Evolutionary conservation across 2,113 vertebrate species (phyloP).

Genomic region (Cranoglanis bouderius): DNA sequence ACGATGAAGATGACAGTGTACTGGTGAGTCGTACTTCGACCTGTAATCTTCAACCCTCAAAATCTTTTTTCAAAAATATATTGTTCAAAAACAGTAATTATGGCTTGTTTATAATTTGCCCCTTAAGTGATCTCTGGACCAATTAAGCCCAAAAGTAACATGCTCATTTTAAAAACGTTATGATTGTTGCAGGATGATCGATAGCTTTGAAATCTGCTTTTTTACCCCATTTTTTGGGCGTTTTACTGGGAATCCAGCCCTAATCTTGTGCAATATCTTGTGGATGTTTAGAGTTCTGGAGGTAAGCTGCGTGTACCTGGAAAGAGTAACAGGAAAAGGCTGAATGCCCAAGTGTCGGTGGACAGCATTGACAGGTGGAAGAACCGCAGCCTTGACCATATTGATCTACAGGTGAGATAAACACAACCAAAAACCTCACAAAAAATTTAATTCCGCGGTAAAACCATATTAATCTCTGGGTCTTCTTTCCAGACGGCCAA

Average conservation of each 20-base stretch:
- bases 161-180: not conserved
- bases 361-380: conserved; percentile 83
- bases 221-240: not conserved
- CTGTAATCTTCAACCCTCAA: not conserved
- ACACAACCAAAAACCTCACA: not conserved
- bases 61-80: not conserved
- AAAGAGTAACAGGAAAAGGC: conserved; percentile 83
- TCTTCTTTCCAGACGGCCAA: conserved; percentile 76
- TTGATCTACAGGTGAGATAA: conserved; percentile 71
- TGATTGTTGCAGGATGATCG: not conserved
- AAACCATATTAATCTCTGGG: not conserved
- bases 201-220: not conserved
- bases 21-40: conserved; percentile 64
- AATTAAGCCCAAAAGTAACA: not conserved
- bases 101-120: not conserved
- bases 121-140: not conserved
- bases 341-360: conserved; percentile 82
- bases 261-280: not conserved
- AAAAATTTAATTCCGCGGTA: not conserved
- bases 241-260: not conserved
- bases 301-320: conserved; percentile 79
- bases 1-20: conserved; percentile 82
- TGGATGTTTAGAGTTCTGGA: conserved; percentile 66
- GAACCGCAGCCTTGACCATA: conserved; percentile 74
- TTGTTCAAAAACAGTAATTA: not conserved